These are phyloP conservation scores for Mesoligia furuncula DNA, from an alignment of 2,888 invertebrate species.

Conservation along the genomic window DNA sequence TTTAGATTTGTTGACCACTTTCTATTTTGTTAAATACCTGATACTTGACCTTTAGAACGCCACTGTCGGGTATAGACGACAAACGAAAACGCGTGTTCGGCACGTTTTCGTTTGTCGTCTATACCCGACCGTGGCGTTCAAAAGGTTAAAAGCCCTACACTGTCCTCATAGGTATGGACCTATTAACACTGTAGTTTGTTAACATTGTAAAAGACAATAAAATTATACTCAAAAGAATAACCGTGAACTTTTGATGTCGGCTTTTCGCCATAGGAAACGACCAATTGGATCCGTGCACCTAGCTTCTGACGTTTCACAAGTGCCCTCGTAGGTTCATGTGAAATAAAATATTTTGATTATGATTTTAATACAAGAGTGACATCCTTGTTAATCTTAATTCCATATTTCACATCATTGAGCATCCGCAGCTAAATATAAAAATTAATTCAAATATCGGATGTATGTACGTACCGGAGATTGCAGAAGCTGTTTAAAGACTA, in stretches of 20 bases:
- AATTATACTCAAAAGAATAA: neutral
- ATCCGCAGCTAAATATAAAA: neutral
- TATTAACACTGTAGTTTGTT: neutral
- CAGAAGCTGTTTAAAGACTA: slow-evolving; percentile 4
- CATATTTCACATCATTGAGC: neutral
- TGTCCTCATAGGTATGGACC: neutral
- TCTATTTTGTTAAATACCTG: neutral
- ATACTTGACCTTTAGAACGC: too few relatives aligned
- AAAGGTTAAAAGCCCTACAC: neutral
- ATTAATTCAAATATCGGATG: slow-evolving; percentile 1
- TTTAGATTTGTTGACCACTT: neutral
- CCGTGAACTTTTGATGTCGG: neutral
- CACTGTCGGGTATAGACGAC: too few relatives aligned
- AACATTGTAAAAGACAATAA: neutral
- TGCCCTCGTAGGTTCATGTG: neutral
- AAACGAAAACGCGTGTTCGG: too few relatives aligned
- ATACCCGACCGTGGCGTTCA: too few relatives aligned
- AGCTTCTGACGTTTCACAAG: neutral
- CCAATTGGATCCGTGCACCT: neutral
- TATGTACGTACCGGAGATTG: neutral
- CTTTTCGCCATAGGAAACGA: neutral
- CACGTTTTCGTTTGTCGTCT: too few relatives aligned
- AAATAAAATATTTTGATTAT: neutral
- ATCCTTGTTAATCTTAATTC: neutral
- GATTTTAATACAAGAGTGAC: neutral